Evolutionary conservation across 2,888 invertebrate genomes (phyloP), one percentile per base, ranked within the genome.

Genomic region (Apodemia zela): DNA sequence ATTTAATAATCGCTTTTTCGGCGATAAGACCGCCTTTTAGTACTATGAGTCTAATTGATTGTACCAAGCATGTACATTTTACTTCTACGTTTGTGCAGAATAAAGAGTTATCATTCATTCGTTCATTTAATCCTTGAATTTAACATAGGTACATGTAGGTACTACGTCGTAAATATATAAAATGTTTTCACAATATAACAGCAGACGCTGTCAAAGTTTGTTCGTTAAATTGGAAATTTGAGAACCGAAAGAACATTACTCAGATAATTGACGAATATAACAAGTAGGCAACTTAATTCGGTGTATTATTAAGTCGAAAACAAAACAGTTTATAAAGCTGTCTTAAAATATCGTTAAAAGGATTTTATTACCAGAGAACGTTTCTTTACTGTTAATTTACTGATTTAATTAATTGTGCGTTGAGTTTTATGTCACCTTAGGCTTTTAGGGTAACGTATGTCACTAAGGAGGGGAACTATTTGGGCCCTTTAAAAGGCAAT

Each of bases 361-460:
- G 54, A 63, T 63, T 66, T 64, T 67, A 65, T 68, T 65, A 64
- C 49, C 54, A 59, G 65, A 65, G 65, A 67, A 67, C 61, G 59
- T 68, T 71, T 63, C 58, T 68, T 65, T 45, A 65, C 70, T 72
- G 68, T 71, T 71, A 60, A 67, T 70, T 69, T 70, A 74, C 77
- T 75, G 75, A 76, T 77, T 76, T 73, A 72, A 76, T 80, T 80
- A 85, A 87, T 85, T 79, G 81, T 78, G 77, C 81, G 81, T 78
- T 77, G 81, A 82, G 73, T 84, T 87, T 82, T 85, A 85, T 85
- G 79, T 73, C 69, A 78, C 77, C 78, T 81, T 79, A 81, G 81
- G 78, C 76, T 54, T 76, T 75, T 69, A 69, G 71, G 69, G 66
- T 72, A 74, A 67, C 68, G 62, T 69, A 72, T 73, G 73, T 77